Conservation (phyloP, 2,113 vertebrate genomes). For the Falcunculus frontatus region DNA sequence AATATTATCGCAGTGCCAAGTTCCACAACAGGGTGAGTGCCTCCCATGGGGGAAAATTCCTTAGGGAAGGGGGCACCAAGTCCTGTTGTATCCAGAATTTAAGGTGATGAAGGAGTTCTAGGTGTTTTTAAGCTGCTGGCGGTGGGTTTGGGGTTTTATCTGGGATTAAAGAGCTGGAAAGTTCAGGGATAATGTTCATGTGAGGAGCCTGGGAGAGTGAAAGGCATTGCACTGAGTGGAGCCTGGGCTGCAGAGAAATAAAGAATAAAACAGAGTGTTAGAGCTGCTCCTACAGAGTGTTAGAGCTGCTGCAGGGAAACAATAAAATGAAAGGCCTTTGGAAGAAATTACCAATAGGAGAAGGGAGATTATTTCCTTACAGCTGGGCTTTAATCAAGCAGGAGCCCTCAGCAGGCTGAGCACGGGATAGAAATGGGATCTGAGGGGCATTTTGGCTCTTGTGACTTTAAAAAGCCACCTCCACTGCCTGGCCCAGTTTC, state of each 20-base stretch:
- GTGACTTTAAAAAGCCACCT: not conserved
- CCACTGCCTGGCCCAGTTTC: not conserved
- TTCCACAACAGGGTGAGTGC: slow-evolving; percentile 95
- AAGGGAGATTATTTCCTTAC: not conserved
- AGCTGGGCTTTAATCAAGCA: not conserved
- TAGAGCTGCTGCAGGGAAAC: not conserved
- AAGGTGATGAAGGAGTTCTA: not conserved
- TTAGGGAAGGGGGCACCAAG: not conserved
- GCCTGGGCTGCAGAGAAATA: not conserved
- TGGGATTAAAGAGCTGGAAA: not conserved
- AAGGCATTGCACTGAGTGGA: not conserved
- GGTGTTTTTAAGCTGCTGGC: not conserved
- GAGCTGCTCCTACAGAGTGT: not conserved
- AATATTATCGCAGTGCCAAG: slow-evolving; percentile 95
- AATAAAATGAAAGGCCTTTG: not conserved
- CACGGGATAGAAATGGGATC: not conserved
- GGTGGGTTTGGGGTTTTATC: not conserved
- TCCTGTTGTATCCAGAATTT: not conserved
- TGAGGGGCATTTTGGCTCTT: not conserved
- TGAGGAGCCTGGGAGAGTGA: not conserved
- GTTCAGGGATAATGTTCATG: not conserved
- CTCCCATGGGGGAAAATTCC: fast-evolving
- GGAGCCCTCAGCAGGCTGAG: not conserved
- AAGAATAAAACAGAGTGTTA: not conserved
- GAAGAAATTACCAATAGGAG: not conserved